Percentiles rank a stretch among this genome's conserved stretches.
These are phyloP conservation scores for Muraenolepis orangiensis DNA, from an alignment of 2,797 vertebrate genomes.

Conservation along the genomic window DNA sequence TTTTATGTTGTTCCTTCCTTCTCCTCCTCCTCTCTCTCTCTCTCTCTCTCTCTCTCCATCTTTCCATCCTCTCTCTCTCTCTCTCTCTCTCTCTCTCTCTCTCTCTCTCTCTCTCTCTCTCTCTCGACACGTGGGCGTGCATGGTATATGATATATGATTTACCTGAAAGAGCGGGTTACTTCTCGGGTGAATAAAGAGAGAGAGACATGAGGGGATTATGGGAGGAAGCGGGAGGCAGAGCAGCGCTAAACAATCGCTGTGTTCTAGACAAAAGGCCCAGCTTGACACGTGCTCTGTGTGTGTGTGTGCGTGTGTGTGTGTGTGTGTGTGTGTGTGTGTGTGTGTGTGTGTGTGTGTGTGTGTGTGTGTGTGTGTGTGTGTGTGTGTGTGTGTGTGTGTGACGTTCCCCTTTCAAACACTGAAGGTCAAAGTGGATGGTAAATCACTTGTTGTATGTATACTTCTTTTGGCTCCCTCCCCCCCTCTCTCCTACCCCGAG, in stretches of 20 bases:
- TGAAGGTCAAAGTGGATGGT: neutral
- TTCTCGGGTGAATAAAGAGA: neutral
- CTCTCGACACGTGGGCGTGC: neutral
- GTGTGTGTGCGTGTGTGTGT: too few species aligned
- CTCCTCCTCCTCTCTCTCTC: neutral
- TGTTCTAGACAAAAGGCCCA: neutral
- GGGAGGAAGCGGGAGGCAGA: neutral
- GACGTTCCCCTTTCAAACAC: neutral
- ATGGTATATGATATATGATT: neutral
- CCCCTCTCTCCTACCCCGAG: neutral
- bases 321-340: too few species aligned
- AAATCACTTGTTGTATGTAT: neutral
- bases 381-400: too few species aligned
- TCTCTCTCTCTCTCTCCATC: neutral
- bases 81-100: neutral
- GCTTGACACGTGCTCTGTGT: neutral
- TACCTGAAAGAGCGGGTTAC: neutral
- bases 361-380: too few species aligned
- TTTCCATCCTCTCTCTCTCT: neutral
- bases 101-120: neutral
- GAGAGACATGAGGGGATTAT: neutral
- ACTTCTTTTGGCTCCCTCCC: neutral
- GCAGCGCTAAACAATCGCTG: neutral
- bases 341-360: too few species aligned
- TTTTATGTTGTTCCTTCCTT: slow-evolving; percentile 30